A percentile compares a stretch with the other conserved stretches of the same genome.
Evolutionary conservation across 2,113 vertebrate species (phyloP).

Genomic region (Hymenochirus boettgeri): DNA sequence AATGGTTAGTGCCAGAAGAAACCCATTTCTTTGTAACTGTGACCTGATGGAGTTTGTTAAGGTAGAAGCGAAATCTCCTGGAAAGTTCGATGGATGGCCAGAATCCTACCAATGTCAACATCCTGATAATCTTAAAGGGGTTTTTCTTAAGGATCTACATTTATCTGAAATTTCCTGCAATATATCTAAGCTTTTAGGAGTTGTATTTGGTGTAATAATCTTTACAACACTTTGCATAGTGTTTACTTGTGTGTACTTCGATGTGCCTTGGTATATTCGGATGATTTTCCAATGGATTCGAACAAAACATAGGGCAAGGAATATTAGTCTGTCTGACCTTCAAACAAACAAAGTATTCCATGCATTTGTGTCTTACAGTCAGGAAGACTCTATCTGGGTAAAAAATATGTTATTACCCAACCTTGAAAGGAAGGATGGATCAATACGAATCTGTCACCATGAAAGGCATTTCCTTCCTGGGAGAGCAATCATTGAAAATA

Average conservation of each 20-base stretch:
- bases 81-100: conserved; percentile 70
- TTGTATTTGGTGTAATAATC: conserved; percentile 58
- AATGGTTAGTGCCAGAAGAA: conserved; percentile 62
- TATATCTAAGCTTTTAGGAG: conserved; percentile 54
- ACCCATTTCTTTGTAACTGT: conserved; percentile 79
- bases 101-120: conserved; percentile 66
- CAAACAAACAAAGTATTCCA: conserved; percentile 63
- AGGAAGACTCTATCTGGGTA: conserved; percentile 73
- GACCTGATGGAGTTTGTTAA: conserved; percentile 63
- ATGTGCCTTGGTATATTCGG: conserved; percentile 76
- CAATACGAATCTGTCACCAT: conserved; percentile 70
- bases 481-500: conserved; percentile 82
- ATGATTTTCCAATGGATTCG: conserved; percentile 85
- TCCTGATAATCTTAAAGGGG: conserved; percentile 60
- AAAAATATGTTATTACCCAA: conserved; percentile 68
- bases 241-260: conserved; percentile 65
- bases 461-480: conserved; percentile 78
- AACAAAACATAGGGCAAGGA: conserved; percentile 66
- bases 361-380: conserved; percentile 85
- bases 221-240: conserved; percentile 44
- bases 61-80: conserved; percentile 31
- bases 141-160: conserved; percentile 59
- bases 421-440: conserved; percentile 64
- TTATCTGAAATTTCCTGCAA: conserved; percentile 69
- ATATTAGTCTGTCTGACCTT: conserved; percentile 36